Evolutionary conservation across 2,113 vertebrate genomes (phyloP).

Genomic region (Diglossa brunneiventris): DNA sequence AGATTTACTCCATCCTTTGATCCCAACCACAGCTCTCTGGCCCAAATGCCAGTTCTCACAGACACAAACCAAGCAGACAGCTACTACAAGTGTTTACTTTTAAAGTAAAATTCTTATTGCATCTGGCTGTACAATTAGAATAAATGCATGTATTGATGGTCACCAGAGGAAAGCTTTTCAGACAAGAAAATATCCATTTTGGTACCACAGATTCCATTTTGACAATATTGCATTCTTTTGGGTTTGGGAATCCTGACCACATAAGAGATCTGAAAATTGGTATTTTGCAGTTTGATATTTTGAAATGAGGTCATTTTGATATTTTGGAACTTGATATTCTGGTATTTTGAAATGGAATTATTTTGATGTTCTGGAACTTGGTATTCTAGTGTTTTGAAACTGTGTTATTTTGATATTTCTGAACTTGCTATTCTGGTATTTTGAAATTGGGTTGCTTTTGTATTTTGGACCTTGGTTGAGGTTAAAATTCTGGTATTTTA

Average conservation of each 20-base stretch:
- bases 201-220: not conserved
- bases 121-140: not conserved
- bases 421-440: not conserved
- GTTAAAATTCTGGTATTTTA: not conserved
- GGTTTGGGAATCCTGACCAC: not conserved
- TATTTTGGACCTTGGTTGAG: too few species aligned
- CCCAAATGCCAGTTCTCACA: not conserved
- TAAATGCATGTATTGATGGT: not conserved
- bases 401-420: not conserved
- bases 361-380: not conserved
- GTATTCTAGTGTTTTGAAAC: not conserved
- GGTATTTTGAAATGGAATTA: not conserved
- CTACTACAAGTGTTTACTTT: not conserved
- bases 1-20: not conserved
- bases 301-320: not conserved
- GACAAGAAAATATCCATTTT: not conserved
- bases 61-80: not conserved
- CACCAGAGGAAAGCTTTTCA: not conserved
- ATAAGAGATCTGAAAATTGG: not conserved
- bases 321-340: not conserved
- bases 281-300: not conserved
- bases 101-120: not conserved
- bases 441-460: not conserved
- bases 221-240: not conserved
- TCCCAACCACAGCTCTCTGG: not conserved